Percentiles rank a stretch among this genome's conserved stretches.
phyloP scores from a whole-genome alignment of 2,797 vertebrate genomes.

The Bovichtus diacanthus region DNA sequence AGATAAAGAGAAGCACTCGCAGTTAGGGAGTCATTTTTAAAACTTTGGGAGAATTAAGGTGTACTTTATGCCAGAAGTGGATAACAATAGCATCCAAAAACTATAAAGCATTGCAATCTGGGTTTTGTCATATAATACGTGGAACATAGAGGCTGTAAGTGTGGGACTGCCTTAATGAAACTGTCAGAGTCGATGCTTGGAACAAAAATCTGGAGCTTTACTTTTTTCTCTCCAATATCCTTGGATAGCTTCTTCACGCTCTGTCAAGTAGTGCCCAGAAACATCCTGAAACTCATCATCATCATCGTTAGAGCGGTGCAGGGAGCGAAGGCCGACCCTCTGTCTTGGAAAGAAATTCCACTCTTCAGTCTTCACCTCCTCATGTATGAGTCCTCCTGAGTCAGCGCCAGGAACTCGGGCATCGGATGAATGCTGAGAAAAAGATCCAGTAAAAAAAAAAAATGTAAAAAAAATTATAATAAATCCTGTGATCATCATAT shows the following conservation, averaged over 20 bases:
- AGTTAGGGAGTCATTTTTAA: conserved; percentile 9
- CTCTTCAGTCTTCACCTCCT: conserved; percentile 44
- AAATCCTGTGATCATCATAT: conserved; percentile 24
- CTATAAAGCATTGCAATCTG: neutral
- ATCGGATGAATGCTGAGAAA: conserved; percentile 24
- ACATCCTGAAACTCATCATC: conserved; percentile 52
- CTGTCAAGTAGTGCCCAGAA: conserved; percentile 16
- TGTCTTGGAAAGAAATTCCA: conserved; percentile 47
- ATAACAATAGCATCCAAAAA: conserved; percentile 21
- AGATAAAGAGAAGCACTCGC: conserved; percentile 17
- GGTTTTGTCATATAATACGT: neutral
- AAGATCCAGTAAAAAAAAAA: neutral
- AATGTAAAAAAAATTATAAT: no score
- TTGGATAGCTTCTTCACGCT: neutral
- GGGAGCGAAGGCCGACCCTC: conserved; percentile 47
- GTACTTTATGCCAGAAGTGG: neutral
- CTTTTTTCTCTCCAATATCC: conserved; percentile 4
- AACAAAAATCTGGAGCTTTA: neutral
- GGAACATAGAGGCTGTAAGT: neutral
- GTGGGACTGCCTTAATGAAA: neutral
- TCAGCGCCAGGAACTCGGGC: conserved; percentile 18
- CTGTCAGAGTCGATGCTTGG: neutral
- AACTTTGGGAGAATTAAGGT: conserved; percentile 24
- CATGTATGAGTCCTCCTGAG: conserved; percentile 57
- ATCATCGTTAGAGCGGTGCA: conserved; percentile 53